phyloP scores from a whole-genome alignment of 1,140 invertebrate genomes.

The Ceratina calcarata region DNA sequence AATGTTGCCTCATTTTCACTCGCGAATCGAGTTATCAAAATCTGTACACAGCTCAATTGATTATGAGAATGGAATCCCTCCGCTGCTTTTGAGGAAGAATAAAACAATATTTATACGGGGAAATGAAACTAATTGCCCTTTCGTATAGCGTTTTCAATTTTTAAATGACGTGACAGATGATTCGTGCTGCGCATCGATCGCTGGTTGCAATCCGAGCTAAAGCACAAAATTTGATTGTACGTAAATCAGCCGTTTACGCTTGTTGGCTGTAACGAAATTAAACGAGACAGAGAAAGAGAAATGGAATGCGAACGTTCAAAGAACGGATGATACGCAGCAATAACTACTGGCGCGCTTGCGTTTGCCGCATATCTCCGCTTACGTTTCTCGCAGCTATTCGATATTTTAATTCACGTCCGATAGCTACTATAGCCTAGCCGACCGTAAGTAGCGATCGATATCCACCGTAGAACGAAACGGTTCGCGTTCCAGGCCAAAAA shows the following conservation, averaged over 20 bases:
- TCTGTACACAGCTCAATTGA: background rate
- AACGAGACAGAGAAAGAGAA: conserved; percentile 1
- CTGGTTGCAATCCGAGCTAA: conserved; percentile 37
- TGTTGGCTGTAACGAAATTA: background rate
- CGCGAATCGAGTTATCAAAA: background rate
- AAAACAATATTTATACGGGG: background rate
- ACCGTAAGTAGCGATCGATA: conserved; percentile 60
- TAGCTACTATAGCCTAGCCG: conserved; percentile 41
- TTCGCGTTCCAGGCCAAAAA: conserved; percentile 42
- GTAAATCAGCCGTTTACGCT: conserved; percentile 1
- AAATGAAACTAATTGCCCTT: background rate
- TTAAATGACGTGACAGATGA: conserved; percentile 29
- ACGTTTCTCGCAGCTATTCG: conserved; percentile 38
- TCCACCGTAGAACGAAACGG: conserved; percentile 51
- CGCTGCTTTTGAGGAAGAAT: too few species aligned
- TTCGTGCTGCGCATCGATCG: conserved; percentile 61
- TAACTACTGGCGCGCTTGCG: conserved; percentile 47
- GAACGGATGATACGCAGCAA: conserved; percentile 33
- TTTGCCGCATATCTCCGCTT: conserved; percentile 50
- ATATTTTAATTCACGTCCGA: conserved; percentile 43
- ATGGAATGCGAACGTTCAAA: conserved; percentile 12
- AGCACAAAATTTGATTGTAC: background rate
- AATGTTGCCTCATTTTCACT: background rate
- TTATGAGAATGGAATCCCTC: too few species aligned
- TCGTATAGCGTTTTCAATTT: conserved; percentile 31